Conservation (phyloP, 2,113 vertebrate genomes). For the Felis catus region F.catus_Fca126_mat1.0 CM031418.1:80441001-80441500, state of each 20-base stretch:
- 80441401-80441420: conserved; percentile 27
- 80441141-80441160: background rate
- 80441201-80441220: background rate
- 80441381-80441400: conserved; percentile 49
- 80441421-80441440: conserved; percentile 18
- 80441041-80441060: background rate
- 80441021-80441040: conserved; percentile 16
- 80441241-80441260: conserved; percentile 2
- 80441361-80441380: conserved; percentile 39
- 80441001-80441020: conserved; percentile 4
- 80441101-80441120: background rate
- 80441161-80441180: background rate
- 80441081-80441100: background rate
- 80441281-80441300: background rate
- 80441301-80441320: background rate
- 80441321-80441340: conserved; percentile 11
- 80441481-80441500: background rate
- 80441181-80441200: background rate
- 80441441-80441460: conserved; percentile 34
- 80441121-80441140: background rate
- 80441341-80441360: conserved; percentile 34
- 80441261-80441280: background rate
- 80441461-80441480: conserved; percentile 18
- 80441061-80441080: background rate
- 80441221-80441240: background rate